Evolutionary conservation across 2,113 vertebrate species (phyloP), one percentile per base, ranked within the genome.

Genomic region (Lota lota): DNA sequence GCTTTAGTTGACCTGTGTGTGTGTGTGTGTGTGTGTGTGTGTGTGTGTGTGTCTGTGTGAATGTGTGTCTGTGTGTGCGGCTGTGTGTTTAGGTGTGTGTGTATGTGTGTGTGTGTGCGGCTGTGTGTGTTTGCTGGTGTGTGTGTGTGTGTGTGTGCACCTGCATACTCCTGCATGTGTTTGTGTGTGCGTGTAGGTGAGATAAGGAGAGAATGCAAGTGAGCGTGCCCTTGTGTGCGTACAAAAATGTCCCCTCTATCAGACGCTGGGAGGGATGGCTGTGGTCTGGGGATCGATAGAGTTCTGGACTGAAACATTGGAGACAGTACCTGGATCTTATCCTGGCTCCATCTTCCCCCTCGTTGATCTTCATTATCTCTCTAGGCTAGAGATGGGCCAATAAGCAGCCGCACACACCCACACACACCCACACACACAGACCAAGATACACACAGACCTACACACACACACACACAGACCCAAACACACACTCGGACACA

Each of bases 311-410:
- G 84, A 83, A 79, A 88, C 89, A 82, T 81, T 47, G 77, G 85
- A 92, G 86, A 89, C 86, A 83, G 84, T 85, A 86, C 83, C 87
- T 90, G 89, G 87, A 86, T 88, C 84, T 85, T 68, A 73, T 88
- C 88, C 77, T 77, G 73, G 79, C 83, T 82, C 87, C 79, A 81
- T 83, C 79, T 77, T 86, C 84, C 85, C 83, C 89, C 84, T 85
- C 86, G 91, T 91, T 92, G 90, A 92, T 92, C 90, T 90, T 91
- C 88, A 91, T 91, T 90, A 91, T 81, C 80, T 81, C 68, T 72
- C 77, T 76, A 82, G 85, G 82, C 75, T 83, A 73, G 61, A 84
- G 81, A 69, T 81, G 12, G 12, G 79, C 73, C 67, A 70, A 77
- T 67, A 68, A 74, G 80, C 74, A 72, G 70, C 71, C 61, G 76